phyloP scores from a whole-genome alignment of 2,113 vertebrate species.

The Poicephalus meyeri region DNA sequence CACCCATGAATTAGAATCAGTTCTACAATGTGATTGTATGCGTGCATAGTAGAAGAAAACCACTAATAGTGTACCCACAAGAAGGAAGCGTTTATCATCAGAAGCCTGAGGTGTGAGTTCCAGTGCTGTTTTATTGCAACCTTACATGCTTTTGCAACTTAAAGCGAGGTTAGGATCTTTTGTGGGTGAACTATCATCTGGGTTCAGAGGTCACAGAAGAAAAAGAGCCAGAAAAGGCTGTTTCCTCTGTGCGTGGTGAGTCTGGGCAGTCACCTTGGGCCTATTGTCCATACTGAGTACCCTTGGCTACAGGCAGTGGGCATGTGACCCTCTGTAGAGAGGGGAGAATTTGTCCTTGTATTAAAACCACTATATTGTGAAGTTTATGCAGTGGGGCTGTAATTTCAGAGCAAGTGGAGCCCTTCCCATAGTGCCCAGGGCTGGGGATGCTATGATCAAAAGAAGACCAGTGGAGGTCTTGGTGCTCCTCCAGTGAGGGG shows the following conservation, averaged over 20 bases:
- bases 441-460: not conserved
- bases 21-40: not conserved
- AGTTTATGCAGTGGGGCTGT: not conserved
- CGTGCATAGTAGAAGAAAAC: not conserved
- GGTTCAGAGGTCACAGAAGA: not conserved
- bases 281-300: not conserved
- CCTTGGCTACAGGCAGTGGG: not conserved
- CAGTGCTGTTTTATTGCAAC: not conserved
- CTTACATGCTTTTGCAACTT: not conserved
- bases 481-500: not conserved
- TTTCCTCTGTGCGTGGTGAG: not conserved
- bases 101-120: not conserved
- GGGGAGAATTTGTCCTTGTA: not conserved
- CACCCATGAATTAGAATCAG: not conserved
- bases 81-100: not conserved
- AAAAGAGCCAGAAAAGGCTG: not conserved
- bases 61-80: not conserved
- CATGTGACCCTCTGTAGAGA: not conserved
- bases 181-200: not conserved
- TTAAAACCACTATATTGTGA: fast-evolving
- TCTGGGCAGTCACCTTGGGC: not conserved
- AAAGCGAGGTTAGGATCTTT: not conserved
- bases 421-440: not conserved
- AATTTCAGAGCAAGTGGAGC: not conserved
- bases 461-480: not conserved